Percentiles rank a stretch among this genome's conserved stretches.
Evolutionary conservation across 1,140 invertebrate genomes (phyloP).

Genomic region (Dendroctonus ponderosae): DNA sequence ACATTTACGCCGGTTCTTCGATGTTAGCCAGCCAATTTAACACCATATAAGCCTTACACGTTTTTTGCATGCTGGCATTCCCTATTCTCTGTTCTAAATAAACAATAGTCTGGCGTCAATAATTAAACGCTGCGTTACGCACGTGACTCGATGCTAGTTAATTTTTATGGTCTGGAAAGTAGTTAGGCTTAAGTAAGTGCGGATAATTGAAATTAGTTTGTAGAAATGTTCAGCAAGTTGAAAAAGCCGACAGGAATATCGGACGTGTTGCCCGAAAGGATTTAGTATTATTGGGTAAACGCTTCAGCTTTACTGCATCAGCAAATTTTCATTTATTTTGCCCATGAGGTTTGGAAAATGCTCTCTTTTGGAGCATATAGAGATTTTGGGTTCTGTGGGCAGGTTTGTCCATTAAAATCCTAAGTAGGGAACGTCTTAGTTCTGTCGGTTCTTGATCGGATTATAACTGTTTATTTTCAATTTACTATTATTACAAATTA

Average conservation of each 20-base stretch:
- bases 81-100: conserved; percentile 10
- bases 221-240: conserved; percentile 1
- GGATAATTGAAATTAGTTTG: conserved; percentile 19
- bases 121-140: conserved; percentile 15
- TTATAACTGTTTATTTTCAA: too few relatives aligned
- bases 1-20: neutral
- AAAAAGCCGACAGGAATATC: conserved; percentile 1
- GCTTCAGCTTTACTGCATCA: too few relatives aligned
- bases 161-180: conserved; percentile 18
- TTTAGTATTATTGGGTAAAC: too few relatives aligned
- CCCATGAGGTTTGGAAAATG: too few relatives aligned
- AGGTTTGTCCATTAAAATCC: too few relatives aligned
- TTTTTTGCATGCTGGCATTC: conserved; percentile 7
- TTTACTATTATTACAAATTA: too few relatives aligned
- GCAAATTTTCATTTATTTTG: too few relatives aligned
- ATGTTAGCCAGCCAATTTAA: conserved; percentile 3
- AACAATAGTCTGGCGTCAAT: conserved; percentile 19
- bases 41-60: conserved; percentile 9
- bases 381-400: too few relatives aligned
- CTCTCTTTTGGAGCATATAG: too few relatives aligned
- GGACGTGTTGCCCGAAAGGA: too few relatives aligned
- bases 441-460: too few relatives aligned
- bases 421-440: too few relatives aligned
- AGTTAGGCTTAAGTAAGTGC: conserved; percentile 9
- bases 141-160: conserved; percentile 11